Conservation (phyloP, 2,888 invertebrate species). For the Hoplodrina blanda region DNA sequence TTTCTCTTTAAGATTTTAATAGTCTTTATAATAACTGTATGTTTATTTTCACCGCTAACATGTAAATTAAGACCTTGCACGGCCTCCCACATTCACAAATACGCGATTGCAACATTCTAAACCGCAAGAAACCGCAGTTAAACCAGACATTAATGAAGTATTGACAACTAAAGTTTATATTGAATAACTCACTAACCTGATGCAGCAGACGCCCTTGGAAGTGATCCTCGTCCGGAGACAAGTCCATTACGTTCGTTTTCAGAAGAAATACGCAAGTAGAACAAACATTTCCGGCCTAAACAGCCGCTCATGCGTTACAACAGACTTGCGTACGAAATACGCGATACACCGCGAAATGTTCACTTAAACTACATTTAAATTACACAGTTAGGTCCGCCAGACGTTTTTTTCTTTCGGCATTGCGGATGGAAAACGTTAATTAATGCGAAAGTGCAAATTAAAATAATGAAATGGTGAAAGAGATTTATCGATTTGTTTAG, state of each 20-base stretch:
- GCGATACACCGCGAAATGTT: conserved; percentile 20
- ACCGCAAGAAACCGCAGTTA: conserved; percentile 16
- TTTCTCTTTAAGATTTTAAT: not conserved
- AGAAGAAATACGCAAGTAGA: conserved; percentile 69
- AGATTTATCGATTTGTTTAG: conserved; percentile 60
- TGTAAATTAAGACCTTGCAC: conserved; percentile 51
- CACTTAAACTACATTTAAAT: conserved; percentile 48
- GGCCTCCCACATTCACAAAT: conserved; percentile 49
- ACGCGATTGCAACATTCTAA: conserved; percentile 35
- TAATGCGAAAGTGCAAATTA: conserved; percentile 41
- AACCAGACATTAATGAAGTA: not conserved
- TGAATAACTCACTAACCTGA: conserved; percentile 87
- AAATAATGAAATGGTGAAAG: conserved; percentile 16
- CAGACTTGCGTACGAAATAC: conserved; percentile 45
- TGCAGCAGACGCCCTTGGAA: conserved; percentile 95
- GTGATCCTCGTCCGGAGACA: conserved; percentile 95
- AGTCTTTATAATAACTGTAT: not conserved
- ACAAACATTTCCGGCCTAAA: conserved; percentile 78
- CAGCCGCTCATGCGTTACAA: conserved; percentile 82
- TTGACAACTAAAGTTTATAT: conserved; percentile 27
- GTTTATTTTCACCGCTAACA: not conserved
- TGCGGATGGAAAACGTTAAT: conserved; percentile 49
- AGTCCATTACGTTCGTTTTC: conserved; percentile 87
- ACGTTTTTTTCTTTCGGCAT: conserved; percentile 37
- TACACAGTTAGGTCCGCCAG: conserved; percentile 16